Evolutionary conservation across 2,113 vertebrate species (phyloP).

Genomic region (Apteryx owenii): DNA sequence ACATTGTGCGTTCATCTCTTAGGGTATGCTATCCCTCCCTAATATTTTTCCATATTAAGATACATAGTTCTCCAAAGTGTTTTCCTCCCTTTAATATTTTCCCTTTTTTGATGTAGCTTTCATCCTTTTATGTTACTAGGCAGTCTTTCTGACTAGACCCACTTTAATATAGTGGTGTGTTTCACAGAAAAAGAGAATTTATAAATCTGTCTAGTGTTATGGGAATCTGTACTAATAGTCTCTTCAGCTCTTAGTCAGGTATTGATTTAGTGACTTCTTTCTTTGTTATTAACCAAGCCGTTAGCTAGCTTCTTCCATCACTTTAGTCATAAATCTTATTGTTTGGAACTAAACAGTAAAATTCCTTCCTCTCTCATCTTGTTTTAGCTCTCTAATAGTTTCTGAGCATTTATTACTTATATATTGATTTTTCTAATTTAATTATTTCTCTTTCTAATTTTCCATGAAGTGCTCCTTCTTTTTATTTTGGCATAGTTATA

Average conservation of each 20-base stretch:
- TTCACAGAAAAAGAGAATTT: neutral
- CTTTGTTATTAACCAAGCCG: neutral
- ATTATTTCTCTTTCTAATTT: slow-evolving; percentile 43
- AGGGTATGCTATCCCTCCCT: neutral
- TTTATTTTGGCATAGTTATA: slow-evolving; percentile 2
- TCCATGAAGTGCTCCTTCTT: neutral
- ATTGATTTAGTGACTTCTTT: neutral
- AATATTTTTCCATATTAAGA: neutral
- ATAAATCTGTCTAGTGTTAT: neutral
- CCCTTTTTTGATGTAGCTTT: neutral
- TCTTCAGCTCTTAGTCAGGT: neutral
- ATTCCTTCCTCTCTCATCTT: neutral
- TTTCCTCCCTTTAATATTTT: neutral
- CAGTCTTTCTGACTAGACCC: neutral
- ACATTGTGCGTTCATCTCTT: neutral
- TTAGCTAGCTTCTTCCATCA: neutral
- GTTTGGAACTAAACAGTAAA: neutral
- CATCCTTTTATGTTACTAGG: neutral
- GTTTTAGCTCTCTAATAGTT: neutral
- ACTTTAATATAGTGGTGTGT: neutral
- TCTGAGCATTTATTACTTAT: slow-evolving; percentile 24
- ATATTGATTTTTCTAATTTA: neutral
- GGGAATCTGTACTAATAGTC: neutral
- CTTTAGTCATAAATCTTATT: neutral
- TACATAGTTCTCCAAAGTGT: neutral